A percentile compares a stretch with the other conserved stretches of the same genome.
Evolutionary conservation across 2,888 invertebrate genomes (phyloP).

Genomic region (Steinernema hermaphroditum): DNA sequence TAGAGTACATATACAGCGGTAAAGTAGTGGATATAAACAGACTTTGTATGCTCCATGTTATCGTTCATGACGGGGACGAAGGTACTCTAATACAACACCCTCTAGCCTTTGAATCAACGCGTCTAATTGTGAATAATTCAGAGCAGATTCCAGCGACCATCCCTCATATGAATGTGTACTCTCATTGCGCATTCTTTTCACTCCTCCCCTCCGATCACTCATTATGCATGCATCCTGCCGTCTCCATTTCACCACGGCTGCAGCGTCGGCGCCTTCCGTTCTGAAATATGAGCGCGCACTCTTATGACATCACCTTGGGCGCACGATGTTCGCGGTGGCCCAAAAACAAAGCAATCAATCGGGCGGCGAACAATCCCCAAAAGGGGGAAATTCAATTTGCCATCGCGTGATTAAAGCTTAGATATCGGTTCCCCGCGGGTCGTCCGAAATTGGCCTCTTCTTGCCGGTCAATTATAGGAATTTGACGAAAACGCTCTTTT

Average conservation of each 20-base stretch:
- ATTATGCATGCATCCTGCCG: not conserved
- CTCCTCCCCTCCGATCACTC: not conserved
- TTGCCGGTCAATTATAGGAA: not conserved
- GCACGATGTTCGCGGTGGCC: not conserved
- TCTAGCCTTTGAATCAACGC: no score
- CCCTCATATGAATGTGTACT: not conserved
- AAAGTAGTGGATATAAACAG: no score
- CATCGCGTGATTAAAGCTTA: slow-evolving; percentile 2
- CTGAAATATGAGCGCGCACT: slow-evolving; percentile 5
- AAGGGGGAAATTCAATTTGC: slow-evolving; percentile 3
- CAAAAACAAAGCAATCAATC: slow-evolving; percentile 6
- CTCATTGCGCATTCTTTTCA: not conserved
- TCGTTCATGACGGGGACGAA: no score
- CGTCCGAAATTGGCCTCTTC: not conserved
- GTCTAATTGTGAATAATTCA: not conserved
- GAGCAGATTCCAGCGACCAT: not conserved
- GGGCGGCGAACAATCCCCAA: not conserved
- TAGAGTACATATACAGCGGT: no score
- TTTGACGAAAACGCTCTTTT: slow-evolving; percentile 4
- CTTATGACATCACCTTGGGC: not conserved
- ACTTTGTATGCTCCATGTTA: no score
- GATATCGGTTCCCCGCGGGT: not conserved
- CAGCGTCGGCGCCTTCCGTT: not conserved
- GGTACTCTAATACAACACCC: no score
- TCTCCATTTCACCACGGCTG: not conserved